Percentiles rank a stretch among this genome's conserved stretches.
phyloP scores from a whole-genome alignment of 1,140 invertebrate genomes.

The Cecropterus lyciades region DNA sequence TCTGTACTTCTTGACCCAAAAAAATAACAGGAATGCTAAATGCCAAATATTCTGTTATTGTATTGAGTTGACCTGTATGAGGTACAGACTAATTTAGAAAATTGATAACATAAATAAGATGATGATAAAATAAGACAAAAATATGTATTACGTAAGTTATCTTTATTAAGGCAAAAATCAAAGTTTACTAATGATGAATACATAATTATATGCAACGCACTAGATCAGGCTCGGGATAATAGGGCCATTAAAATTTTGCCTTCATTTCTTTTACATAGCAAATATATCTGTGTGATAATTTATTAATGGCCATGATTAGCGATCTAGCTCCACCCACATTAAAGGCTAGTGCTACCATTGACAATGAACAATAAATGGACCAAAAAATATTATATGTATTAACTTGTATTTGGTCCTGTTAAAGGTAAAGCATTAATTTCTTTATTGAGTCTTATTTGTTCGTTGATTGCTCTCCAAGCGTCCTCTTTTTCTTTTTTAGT shows the following conservation, averaged over 20 bases:
- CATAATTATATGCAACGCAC: slow-evolving; percentile 12
- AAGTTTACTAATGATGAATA: slow-evolving; percentile 20
- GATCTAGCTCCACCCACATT: not conserved
- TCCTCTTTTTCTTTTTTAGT: slow-evolving; percentile 93
- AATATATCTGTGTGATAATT: no score
- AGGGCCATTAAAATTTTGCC: slow-evolving; percentile 8
- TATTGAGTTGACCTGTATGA: no score
- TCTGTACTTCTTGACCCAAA: no score
- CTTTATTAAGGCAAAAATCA: slow-evolving; percentile 32
- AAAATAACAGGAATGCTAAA: no score
- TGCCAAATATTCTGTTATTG: no score
- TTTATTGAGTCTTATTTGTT: slow-evolving; percentile 85
- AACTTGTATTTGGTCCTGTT: slow-evolving; percentile 76
- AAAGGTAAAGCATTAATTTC: slow-evolving; percentile 81
- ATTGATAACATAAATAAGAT: no score
- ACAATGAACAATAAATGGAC: slow-evolving; percentile 10
- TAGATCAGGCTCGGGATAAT: not conserved
- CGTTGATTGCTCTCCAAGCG: slow-evolving; percentile 87
- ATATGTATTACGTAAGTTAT: not conserved
- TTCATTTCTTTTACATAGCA: no score
- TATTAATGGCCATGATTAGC: not conserved
- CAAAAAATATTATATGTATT: slow-evolving; percentile 39
- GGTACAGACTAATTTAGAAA: no score
- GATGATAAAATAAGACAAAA: no score
- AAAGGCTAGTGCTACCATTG: not conserved